These are phyloP conservation scores for Avahi laniger DNA, from an alignment of 2,797 vertebrate species.

Conservation along the genomic window DNA sequence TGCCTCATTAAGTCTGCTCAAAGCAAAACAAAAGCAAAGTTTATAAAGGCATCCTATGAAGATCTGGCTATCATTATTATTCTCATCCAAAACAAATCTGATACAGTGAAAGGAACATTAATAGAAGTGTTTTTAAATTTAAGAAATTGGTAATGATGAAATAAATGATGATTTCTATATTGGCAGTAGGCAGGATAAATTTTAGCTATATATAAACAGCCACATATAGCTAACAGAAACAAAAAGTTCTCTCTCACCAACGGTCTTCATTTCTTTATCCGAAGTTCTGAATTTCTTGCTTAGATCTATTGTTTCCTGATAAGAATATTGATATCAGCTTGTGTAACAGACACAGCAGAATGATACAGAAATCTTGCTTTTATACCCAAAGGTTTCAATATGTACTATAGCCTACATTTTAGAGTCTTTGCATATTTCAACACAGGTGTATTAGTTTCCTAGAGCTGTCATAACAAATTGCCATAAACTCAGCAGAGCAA, in stretches of 20 bases:
- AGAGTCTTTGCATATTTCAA: constrained; percentile 16
- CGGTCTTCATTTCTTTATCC: background rate
- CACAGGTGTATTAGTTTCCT: background rate
- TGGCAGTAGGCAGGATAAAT: background rate
- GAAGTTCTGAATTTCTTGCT: constrained; percentile 24
- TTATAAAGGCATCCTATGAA: constrained; percentile 62
- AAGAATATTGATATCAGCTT: background rate
- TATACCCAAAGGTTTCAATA: background rate
- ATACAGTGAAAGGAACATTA: constrained; percentile 56
- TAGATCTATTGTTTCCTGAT: background rate
- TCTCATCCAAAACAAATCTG: constrained; percentile 41
- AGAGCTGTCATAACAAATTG: background rate
- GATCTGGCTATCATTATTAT: constrained; percentile 7
- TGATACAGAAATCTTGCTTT: background rate
- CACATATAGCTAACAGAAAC: background rate
- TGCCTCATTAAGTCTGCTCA: constrained; percentile 61
- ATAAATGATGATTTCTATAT: background rate
- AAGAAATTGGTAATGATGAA: constrained; percentile 36
- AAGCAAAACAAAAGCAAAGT: constrained; percentile 68
- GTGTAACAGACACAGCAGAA: background rate
- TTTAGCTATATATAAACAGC: background rate
- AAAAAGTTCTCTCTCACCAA: background rate
- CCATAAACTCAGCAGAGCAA: background rate
- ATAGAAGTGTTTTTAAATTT: constrained; percentile 46
- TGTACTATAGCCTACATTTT: background rate